phyloP scores from a whole-genome alignment of 2,113 vertebrate genomes.

The Chauna torquata region DNA sequence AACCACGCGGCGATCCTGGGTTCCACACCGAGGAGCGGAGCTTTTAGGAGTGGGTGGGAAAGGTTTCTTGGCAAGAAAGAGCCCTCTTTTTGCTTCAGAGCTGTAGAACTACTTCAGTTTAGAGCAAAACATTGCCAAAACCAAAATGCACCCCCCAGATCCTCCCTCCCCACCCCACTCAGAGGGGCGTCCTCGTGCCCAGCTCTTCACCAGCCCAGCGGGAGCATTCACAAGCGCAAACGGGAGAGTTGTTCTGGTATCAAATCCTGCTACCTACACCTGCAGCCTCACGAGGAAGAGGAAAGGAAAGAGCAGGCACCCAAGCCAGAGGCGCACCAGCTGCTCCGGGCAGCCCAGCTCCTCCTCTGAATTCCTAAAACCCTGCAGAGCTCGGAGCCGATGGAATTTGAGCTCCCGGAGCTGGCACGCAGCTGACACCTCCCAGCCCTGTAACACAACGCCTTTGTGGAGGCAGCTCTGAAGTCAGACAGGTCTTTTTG shows the following conservation, averaged over 20 bases:
- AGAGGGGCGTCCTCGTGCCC: background rate
- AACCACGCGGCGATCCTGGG: accelerated
- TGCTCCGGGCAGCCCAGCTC: background rate
- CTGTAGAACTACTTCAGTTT: background rate
- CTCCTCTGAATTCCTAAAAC: background rate
- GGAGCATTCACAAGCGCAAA: too few relatives aligned
- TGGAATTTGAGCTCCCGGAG: background rate
- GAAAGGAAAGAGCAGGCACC: too few relatives aligned
- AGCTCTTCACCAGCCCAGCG: background rate
- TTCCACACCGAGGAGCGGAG: background rate
- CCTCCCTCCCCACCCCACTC: background rate
- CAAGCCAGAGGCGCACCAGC: too few relatives aligned
- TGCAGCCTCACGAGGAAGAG: background rate
- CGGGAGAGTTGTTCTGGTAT: too few relatives aligned
- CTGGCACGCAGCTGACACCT: background rate
- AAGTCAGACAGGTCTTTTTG: background rate
- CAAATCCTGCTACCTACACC: background rate
- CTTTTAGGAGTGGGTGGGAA: background rate
- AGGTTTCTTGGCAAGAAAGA: background rate
- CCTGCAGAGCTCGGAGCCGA: too few relatives aligned
- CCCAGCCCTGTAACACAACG: background rate
- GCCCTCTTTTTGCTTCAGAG: background rate
- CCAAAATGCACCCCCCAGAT: background rate
- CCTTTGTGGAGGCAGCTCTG: background rate
- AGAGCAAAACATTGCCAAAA: background rate